Evolutionary conservation across 2,797 vertebrate species (phyloP).

Genomic region (Oophaga sylvatica): DNA sequence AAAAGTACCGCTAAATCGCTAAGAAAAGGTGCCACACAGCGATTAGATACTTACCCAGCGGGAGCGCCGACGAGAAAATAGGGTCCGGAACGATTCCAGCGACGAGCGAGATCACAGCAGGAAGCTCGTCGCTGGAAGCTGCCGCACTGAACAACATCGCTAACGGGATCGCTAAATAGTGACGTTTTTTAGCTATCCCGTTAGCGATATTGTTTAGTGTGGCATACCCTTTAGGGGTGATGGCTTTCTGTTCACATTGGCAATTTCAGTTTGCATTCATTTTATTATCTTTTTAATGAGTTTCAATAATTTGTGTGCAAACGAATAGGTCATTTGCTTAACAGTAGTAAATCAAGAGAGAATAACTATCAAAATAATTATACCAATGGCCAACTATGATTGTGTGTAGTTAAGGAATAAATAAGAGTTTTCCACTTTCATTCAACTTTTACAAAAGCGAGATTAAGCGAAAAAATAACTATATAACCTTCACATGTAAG

Average conservation of each 20-base stretch:
- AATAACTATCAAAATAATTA: slow-evolving; percentile 43
- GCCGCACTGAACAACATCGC: too few species aligned
- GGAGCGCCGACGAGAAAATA: too few species aligned
- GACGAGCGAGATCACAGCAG: too few species aligned
- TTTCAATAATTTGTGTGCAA: slow-evolving; percentile 57
- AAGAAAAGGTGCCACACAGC: too few species aligned
- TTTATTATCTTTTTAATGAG: slow-evolving; percentile 61
- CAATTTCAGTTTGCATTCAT: slow-evolving; percentile 60
- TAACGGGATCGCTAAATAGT: too few species aligned
- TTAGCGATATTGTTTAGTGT: too few species aligned
- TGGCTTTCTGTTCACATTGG: slow-evolving; percentile 60
- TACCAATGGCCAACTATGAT: slow-evolving; percentile 12
- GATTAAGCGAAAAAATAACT: neutral
- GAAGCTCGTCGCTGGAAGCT: too few species aligned
- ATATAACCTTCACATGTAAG: neutral
- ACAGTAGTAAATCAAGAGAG: slow-evolving; percentile 53
- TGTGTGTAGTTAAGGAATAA: slow-evolving; percentile 7
- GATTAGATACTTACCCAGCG: too few species aligned
- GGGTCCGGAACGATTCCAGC: too few species aligned
- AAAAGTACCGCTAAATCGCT: too few species aligned
- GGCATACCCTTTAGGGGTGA: slow-evolving; percentile 61
- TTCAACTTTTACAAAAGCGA: neutral
- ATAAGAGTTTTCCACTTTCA: slow-evolving; percentile 6
- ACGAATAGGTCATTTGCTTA: slow-evolving; percentile 54
- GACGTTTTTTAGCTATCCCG: too few species aligned